phyloP scores from a whole-genome alignment of 2,797 vertebrate species.

The Botia kubotai region DNA sequence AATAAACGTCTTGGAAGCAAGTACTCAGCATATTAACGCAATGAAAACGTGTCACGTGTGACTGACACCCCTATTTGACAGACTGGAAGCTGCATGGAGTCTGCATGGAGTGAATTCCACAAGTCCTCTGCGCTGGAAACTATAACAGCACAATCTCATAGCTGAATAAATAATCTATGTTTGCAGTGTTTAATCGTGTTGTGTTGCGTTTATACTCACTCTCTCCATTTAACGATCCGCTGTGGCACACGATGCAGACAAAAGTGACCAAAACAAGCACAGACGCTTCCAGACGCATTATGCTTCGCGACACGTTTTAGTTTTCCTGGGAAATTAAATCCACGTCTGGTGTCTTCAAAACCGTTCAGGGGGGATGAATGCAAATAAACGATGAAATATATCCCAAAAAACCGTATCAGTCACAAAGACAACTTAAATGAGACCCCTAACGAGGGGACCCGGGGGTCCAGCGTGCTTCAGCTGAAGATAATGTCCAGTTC shows the following conservation, averaged over 20 bases:
- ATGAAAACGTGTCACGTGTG: not conserved
- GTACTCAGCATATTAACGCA: fast-evolving
- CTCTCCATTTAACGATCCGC: constrained; percentile 80
- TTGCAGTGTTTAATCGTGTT: not conserved
- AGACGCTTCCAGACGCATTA: constrained; percentile 75
- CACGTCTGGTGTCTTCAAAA: constrained; percentile 33
- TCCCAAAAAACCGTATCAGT: constrained; percentile 8
- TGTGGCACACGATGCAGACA: constrained; percentile 75
- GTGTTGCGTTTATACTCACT: constrained; percentile 74
- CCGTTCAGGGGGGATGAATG: not conserved
- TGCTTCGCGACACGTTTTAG: constrained; percentile 64
- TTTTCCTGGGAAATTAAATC: constrained; percentile 46
- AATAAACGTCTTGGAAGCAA: fast-evolving
- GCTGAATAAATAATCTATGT: not conserved
- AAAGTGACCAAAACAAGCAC: constrained; percentile 76
- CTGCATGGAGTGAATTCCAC: constrained; percentile 39
- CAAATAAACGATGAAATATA: not conserved
- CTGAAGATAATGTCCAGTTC: constrained; percentile 59
- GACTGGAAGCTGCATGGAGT: not conserved
- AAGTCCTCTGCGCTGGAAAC: constrained; percentile 28
- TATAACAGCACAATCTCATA: not conserved
- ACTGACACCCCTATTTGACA: not conserved
- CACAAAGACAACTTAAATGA: constrained; percentile 49
- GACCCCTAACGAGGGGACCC: constrained; percentile 62
- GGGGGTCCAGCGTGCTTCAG: constrained; percentile 61